Base-by-base conservation (phyloP, 30 jellyfish, hydroid and myxozoan species). In the Clytia hemisphaerica region DNA sequence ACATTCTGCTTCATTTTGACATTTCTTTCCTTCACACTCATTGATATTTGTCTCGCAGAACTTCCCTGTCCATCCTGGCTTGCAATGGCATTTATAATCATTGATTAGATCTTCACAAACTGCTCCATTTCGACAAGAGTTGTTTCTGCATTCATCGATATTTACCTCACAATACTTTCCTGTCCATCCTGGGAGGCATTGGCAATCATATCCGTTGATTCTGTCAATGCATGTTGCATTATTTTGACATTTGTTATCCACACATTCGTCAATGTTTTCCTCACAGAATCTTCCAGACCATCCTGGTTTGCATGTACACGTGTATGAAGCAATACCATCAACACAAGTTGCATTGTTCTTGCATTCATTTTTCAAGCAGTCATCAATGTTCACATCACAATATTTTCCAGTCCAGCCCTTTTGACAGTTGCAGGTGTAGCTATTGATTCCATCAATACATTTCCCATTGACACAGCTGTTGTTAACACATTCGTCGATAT, bases 61-160 rank as follows among this genome's bases (percentile, higher is more conserved):
- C 2, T 34, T 21, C 4, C 95, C 95, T 6, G 87, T 65, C 75
- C 83, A 83, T 15, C 95, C 95, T 30, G 92, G 88, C 9, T 19
- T 34, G 65, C 95, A 83, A 24, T 24, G 32, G 34, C 95, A 83
- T 24, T 31, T 55, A 44, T 83, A 83, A 66, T 66, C 72, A 25
- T 59, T 53, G 67, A 71, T 62, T 27, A 42, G 45, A 38, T 71
- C 83, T 45, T 67, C 33, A 58, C 95, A 83, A 29, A 34, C 61
- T 18, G 85, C 95, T 26, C 82, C 71, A 63, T 83, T 83, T 28
- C 55, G 45, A 63, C 95, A 83, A 3, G 95, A 91, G 25, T 67
- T 74, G 6, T 77, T 34, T 18, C 65, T 30, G 34, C 95, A 83
- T n/a, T 77, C 95, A 37, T 83, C 50, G 53, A 83, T 33, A 45